Evolutionary conservation across 2,888 invertebrate genomes (phyloP).

Genomic region (Sesia bembeciformis): DNA sequence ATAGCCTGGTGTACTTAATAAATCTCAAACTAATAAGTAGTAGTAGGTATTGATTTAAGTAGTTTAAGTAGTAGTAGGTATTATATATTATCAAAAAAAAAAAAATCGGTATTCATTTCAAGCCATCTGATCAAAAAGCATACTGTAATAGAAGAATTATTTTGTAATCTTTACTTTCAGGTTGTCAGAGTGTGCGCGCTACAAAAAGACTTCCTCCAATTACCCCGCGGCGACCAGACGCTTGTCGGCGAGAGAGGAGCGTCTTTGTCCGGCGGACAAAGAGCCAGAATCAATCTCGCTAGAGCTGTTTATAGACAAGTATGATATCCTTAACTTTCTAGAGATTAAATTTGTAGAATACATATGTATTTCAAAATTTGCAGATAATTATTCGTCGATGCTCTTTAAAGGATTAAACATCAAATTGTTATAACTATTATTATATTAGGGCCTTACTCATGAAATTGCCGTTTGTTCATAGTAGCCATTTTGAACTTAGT

Average conservation of each 20-base stretch:
- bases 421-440: background rate
- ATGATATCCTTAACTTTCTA: background rate
- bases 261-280: conserved; percentile 87
- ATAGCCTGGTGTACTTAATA: too few relatives aligned
- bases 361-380: background rate
- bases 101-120: too few relatives aligned
- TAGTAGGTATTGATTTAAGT: too few relatives aligned
- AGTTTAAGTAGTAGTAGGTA: too few relatives aligned
- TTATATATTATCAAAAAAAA: too few relatives aligned
- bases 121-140: background rate
- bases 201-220: conserved; percentile 82
- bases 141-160: background rate
- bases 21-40: too few relatives aligned
- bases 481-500: too few relatives aligned
- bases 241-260: conserved; percentile 89
- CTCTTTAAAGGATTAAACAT: too few relatives aligned
- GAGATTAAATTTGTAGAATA: background rate
- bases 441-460: too few relatives aligned
- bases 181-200: conserved; percentile 80
- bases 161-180: conserved; percentile 18
- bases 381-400: background rate
- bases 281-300: conserved; percentile 81
- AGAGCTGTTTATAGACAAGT: conserved; percentile 81
- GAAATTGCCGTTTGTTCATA: too few relatives aligned
- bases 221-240: conserved; percentile 81